phyloP scores from a whole-genome alignment of 2,888 invertebrate genomes.

The Argyra leucocephala region DNA sequence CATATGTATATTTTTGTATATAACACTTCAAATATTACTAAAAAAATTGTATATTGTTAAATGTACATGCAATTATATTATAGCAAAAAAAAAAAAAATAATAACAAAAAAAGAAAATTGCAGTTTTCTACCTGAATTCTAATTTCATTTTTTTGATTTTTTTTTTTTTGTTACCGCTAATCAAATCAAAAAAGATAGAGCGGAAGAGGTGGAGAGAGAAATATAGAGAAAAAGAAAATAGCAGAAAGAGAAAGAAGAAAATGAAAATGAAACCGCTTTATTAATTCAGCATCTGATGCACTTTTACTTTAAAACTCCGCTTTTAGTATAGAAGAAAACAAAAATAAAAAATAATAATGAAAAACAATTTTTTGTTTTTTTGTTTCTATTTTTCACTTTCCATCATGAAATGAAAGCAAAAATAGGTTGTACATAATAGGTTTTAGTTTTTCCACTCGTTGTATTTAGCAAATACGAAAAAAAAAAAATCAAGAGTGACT shows the following conservation, averaged over 20 bases:
- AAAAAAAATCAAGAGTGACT: not conserved
- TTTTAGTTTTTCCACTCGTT: not conserved
- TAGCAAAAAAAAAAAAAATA: no score
- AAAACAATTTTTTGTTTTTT: no score
- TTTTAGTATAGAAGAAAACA: not conserved
- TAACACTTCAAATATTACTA: no score
- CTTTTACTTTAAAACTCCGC: not conserved
- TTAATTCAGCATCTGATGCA: constrained; percentile 17
- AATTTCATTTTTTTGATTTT: not conserved
- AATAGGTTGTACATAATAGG: not conserved
- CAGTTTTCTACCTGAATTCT: constrained; percentile 5
- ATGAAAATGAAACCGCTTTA: constrained; percentile 10
- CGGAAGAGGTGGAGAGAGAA: no score
- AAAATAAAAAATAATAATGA: no score
- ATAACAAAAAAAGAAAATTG: not conserved
- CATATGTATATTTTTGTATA: no score
- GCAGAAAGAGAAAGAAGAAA: not conserved
- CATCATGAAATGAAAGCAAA: constrained; percentile 4
- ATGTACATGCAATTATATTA: not conserved
- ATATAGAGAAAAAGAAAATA: no score
- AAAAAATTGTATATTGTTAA: no score
- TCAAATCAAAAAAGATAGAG: not conserved
- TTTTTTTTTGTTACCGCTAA: no score
- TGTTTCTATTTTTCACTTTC: not conserved
- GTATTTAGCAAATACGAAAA: no score